Conservation (phyloP, 2,113 vertebrate genomes). For the Tenebrosternarchus preto region DNA sequence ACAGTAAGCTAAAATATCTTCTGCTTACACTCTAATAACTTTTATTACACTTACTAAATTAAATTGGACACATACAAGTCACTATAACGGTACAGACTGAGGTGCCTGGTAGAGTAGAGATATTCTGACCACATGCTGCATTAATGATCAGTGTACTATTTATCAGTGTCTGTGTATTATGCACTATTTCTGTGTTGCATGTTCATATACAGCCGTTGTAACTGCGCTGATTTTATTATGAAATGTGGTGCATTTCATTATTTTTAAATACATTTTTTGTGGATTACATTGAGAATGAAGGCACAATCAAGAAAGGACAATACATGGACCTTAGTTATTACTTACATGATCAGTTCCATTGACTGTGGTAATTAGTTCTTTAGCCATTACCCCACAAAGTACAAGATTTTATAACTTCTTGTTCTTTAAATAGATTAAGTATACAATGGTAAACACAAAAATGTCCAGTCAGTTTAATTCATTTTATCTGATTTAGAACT, state of each 20-base stretch:
- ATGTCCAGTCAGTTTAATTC: background rate
- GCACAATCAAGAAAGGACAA: background rate
- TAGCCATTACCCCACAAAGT: background rate
- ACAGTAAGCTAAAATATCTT: slow-evolving; percentile 22
- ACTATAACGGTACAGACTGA: too few relatives aligned
- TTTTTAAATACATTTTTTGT: background rate
- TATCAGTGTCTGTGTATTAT: background rate
- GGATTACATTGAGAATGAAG: background rate
- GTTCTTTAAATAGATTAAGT: background rate
- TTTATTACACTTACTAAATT: slow-evolving; percentile 23
- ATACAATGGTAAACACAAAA: background rate
- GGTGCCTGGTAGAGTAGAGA: background rate
- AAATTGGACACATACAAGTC: background rate
- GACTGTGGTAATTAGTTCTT: background rate
- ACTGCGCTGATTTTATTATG: background rate
- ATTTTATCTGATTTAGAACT: background rate
- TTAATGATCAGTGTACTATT: background rate
- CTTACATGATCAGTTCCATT: too few relatives aligned
- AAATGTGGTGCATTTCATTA: background rate
- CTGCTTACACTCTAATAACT: slow-evolving; percentile 40
- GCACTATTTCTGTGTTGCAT: background rate
- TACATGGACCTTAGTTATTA: background rate
- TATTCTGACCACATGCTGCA: background rate
- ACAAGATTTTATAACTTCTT: background rate
- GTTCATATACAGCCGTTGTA: background rate